Evolutionary conservation across 30 jellyfish, hydroid and myxozoan species (phyloP).

Genomic region (Calvadosia cruxmelitensis): DNA sequence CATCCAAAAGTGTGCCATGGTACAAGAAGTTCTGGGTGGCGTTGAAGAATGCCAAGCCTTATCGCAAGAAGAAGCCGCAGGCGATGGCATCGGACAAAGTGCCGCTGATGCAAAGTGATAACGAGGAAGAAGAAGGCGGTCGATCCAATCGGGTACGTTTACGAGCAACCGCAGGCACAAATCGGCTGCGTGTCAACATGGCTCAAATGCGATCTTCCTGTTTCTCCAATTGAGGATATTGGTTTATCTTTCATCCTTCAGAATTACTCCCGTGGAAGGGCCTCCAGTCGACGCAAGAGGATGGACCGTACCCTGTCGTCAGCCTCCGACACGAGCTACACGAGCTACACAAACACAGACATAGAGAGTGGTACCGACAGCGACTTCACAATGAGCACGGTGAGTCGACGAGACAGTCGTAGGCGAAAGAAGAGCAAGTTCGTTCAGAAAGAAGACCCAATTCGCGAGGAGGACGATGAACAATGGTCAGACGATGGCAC

Average conservation of each 20-base stretch:
- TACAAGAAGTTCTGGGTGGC: neutral
- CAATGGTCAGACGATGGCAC: neutral
- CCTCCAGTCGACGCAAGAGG: neutral
- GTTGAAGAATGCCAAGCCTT: neutral
- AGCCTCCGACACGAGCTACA: neutral
- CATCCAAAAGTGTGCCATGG: neutral
- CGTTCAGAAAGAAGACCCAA: neutral
- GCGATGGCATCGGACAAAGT: neutral
- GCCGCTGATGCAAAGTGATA: neutral
- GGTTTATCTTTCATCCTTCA: too few species aligned
- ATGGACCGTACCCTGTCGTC: neutral
- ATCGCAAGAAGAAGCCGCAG: neutral
- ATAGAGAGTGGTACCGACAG: neutral
- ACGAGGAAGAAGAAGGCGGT: neutral
- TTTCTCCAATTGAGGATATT: too few species aligned
- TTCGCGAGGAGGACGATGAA: neutral
- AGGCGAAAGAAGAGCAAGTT: neutral
- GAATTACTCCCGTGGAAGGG: too few species aligned
- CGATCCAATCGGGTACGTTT: neutral
- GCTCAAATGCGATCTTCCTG: too few species aligned
- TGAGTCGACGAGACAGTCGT: neutral
- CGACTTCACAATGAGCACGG: neutral
- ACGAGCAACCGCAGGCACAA: too few species aligned
- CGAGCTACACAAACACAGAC: neutral
- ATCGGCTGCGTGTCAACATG: too few species aligned